Percentiles rank a stretch among this genome's conserved stretches.
Evolutionary conservation across 1,140 invertebrate genomes (phyloP).

Genomic region (Phymorhynchus buccinoides): DNA sequence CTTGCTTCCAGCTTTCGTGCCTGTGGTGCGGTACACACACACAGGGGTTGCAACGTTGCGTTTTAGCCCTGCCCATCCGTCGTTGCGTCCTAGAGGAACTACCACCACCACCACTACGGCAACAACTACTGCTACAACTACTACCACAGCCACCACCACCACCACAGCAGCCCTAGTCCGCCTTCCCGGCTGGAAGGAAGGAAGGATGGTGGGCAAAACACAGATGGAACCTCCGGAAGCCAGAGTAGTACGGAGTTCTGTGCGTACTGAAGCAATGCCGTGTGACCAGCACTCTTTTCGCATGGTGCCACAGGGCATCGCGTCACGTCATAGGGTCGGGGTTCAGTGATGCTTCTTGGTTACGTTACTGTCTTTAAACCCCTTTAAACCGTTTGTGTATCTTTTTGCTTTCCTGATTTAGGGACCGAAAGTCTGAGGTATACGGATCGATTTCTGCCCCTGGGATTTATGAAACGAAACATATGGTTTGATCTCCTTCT

Average conservation of each 20-base stretch:
- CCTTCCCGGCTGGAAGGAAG: constrained; percentile 22
- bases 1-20: too few species aligned
- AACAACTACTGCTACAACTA: not conserved
- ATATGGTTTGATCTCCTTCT: not conserved
- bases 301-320: too few species aligned
- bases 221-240: too few species aligned
- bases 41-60: too few species aligned
- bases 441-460: not conserved
- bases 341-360: not conserved
- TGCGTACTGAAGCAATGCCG: too few species aligned
- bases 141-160: constrained; percentile 9
- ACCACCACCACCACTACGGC: not conserved
- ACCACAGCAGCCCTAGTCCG: not conserved
- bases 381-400: not conserved
- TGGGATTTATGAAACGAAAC: not conserved
- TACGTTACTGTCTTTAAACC: not conserved
- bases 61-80: too few species aligned
- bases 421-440: not conserved
- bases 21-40: too few species aligned
- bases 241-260: too few species aligned
- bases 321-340: not conserved
- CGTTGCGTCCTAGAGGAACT: too few species aligned
- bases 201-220: constrained; percentile 30
- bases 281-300: too few species aligned
- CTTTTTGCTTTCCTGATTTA: not conserved